These are phyloP conservation scores for Fragum sueziense DNA, from an alignment of 2,888 invertebrate species.

Conservation along the genomic window DNA sequence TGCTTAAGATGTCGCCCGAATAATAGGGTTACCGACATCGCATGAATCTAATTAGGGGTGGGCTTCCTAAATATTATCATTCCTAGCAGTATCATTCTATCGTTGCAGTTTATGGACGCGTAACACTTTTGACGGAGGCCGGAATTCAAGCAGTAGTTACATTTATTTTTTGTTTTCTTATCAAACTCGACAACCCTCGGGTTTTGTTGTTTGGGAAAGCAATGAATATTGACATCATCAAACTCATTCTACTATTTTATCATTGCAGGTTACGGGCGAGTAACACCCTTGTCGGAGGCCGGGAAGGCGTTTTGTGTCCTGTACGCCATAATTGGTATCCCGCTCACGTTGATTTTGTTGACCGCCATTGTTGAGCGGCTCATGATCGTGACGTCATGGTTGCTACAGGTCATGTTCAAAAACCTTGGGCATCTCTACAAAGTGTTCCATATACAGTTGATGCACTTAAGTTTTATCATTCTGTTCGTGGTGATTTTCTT, in stretches of 20 bases:
- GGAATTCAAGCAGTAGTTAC: too few relatives aligned
- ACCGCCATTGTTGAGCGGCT: conserved; percentile 92
- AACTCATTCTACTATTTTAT: background rate
- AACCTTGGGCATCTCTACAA: conserved; percentile 78
- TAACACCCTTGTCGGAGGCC: conserved; percentile 91
- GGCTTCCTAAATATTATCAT: too few relatives aligned
- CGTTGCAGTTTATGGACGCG: too few relatives aligned
- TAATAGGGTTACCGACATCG: too few relatives aligned
- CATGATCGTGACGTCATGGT: conserved; percentile 88
- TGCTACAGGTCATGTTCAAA: conserved; percentile 85
- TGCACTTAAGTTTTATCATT: conserved; percentile 88
- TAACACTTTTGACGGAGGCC: too few relatives aligned
- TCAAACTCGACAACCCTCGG: too few relatives aligned
- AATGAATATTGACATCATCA: too few relatives aligned
- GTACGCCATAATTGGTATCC: conserved; percentile 92
- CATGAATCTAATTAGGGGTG: too few relatives aligned
- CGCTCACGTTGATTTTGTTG: conserved; percentile 91
- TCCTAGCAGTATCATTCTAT: too few relatives aligned
- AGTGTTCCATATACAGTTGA: conserved; percentile 86
- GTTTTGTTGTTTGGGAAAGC: too few relatives aligned
- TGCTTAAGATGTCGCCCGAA: too few relatives aligned
- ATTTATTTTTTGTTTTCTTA: too few relatives aligned
- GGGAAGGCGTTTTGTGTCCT: conserved; percentile 95
- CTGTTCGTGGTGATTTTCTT: conserved; percentile 85
- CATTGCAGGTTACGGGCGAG: conserved; percentile 91